Conservation (phyloP, 2,113 vertebrate genomes). For the Phasianus colchicus region DNA sequence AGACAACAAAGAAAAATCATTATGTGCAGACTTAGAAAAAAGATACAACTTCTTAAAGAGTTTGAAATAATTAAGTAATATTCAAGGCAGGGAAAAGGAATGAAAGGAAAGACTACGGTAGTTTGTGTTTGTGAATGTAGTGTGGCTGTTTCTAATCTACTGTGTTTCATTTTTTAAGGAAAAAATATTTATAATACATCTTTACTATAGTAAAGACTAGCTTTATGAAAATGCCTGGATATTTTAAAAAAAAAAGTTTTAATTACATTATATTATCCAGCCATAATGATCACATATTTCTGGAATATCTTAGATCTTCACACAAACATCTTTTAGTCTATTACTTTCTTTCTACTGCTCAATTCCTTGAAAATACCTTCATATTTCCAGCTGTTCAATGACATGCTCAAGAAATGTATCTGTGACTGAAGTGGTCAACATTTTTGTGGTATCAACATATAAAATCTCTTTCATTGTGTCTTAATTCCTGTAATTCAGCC, state of each 20-base stretch:
- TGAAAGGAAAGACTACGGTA: background rate
- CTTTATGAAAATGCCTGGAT: background rate
- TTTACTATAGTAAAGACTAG: background rate
- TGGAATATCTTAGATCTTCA: background rate
- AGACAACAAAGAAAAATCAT: background rate
- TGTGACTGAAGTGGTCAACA: background rate
- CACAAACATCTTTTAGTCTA: background rate
- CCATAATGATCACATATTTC: background rate
- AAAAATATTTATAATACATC: background rate
- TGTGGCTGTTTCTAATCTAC: background rate
- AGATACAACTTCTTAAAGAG: background rate
- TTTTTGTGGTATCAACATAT: background rate
- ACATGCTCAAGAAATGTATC: background rate
- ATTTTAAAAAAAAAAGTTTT: background rate
- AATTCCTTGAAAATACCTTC: background rate
- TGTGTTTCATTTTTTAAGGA: background rate
- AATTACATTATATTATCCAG: background rate
- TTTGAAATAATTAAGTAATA: background rate
- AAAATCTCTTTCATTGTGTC: background rate
- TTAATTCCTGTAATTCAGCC: background rate
- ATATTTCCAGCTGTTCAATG: background rate
- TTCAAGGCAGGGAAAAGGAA: background rate
- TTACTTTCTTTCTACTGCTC: background rate
- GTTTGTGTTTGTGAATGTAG: background rate
- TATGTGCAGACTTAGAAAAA: background rate